Evolutionary conservation across 2,888 invertebrate genomes (phyloP).

Genomic region (Lymantria monacha): DNA sequence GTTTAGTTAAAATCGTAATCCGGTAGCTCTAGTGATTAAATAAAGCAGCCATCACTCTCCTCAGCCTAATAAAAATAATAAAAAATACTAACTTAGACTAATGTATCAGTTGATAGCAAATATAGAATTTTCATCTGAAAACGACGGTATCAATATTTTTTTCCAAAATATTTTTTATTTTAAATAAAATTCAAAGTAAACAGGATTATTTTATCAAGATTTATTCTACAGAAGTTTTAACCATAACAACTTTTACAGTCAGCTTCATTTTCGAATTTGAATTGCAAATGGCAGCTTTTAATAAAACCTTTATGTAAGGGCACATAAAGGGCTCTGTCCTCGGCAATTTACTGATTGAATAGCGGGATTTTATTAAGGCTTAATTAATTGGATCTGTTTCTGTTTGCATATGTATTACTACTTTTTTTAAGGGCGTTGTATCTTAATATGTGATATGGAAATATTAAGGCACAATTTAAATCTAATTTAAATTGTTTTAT

Average conservation of each 20-base stretch:
- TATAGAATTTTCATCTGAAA: no score
- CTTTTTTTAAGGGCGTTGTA: neutral
- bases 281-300: constrained; percentile 36
- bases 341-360: constrained; percentile 34
- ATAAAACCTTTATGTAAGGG: constrained; percentile 28
- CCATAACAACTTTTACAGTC: constrained; percentile 18
- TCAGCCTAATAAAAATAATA: no score
- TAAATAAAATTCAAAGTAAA: neutral
- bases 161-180: neutral
- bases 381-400: constrained; percentile 31
- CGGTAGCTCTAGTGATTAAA: no score
- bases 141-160: no score
- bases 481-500: no score
- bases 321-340: constrained; percentile 25
- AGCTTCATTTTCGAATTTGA: constrained; percentile 28
- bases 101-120: no score
- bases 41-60: no score
- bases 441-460: neutral
- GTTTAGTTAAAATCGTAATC: no score
- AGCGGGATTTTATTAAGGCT: constrained; percentile 23
- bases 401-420: constrained; percentile 3
- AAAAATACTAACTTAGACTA: no score
- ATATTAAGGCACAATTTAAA: no score
- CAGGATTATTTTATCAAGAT: neutral
- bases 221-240: constrained; percentile 7